Evolutionary conservation across 2,113 vertebrate genomes (phyloP), one percentile per base, ranked within the genome.

Genomic region (Arothron firmamentum): DNA sequence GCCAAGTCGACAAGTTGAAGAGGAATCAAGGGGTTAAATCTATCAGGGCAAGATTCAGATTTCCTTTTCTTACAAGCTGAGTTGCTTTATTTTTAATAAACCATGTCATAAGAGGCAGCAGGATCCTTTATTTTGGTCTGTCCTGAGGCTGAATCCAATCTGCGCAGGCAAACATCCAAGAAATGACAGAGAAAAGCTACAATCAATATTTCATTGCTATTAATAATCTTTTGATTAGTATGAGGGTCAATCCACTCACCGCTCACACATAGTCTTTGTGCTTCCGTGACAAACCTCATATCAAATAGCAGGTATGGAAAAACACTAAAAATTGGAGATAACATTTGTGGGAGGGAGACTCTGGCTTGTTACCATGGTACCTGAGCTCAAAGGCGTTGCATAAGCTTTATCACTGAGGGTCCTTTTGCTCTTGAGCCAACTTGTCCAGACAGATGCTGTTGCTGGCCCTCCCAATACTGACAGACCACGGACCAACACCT

Each of bases 331-430:
- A 48, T 14, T 17, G 21, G 34, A 57, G 58, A 62, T 34, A 34
- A 65, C 65, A 34, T 31, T 7, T 14, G 25, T 25, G 23, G 38
- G 52, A 54, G 23, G 58, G 25, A 19, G 28, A n/a, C 52, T 74
- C 46, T 20, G 47, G 43, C 54, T 64, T 61, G 85, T 85, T 79
- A 67, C 84, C 84, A 83, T 84, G 82, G 82, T 67, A 72, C 66
- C 79, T 75, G 63, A 66, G 64, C 52, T 71, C 59, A 53, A 55
- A 11, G 52, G 20, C 64, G 66, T 59, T 75, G 67, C 59, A 64
- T 63, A 60, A 64, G 21, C 21, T 23, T 23, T 23, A 23, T 23
- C 21, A 23, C 21, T 23, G 72, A 79, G 60, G 68, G 73, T 78
- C 70, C 48, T 75, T 64, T 23, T 67, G 72, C 81, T 75, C 82